Evolutionary conservation across 2,113 vertebrate species (phyloP), one percentile per base, ranked within the genome.

Genomic region (Mustela lutreola): DNA sequence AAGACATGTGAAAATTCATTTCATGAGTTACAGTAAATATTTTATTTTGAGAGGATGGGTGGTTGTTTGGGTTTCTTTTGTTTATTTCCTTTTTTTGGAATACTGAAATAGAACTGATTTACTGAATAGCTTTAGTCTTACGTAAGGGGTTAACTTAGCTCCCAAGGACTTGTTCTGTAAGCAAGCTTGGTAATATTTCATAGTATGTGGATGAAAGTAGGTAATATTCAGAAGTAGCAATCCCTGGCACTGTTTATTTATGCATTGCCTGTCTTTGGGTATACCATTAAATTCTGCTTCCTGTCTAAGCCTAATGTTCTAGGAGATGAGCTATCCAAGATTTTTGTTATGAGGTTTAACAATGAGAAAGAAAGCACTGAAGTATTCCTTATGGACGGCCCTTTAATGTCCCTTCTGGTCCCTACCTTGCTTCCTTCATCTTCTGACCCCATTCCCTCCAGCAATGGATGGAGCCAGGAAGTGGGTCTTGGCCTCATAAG

Each of bases 21-120:
- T 91, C 94, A 63, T 39, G 90, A 93, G 81, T 96, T 97, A 91
- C 94, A 97, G 89, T 98, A 98, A 98, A 98, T 96, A 98, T 98
- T 98, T 98, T 97, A 97, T 98, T 98, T 98, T 96, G 95, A 95
- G 85, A 98, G 97, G 91, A 97, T 97, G 97, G 73, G 95, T 97
- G 97, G 85, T 94, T 98, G 97, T 97, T 98, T 97, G 94, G 89
- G 63, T 91, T 96, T 88, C 85, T 93, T 97, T 97, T 98, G 97
- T 97, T 97, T 96, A 71, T 87, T 98, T 97, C 95, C 97, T 71
- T 88, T 97, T 95, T 67, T 12, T 8, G n/a, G 65, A 78, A 19
- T 79, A 93, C 92, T 22, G 85, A 97, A 97, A 96, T 97, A 98
- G 94, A 97, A 89, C 26, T 83, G 82, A 85, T 84, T 95, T 75